Conservation (phyloP, 2,113 vertebrate species). For the Chamaea fasciata region DNA sequence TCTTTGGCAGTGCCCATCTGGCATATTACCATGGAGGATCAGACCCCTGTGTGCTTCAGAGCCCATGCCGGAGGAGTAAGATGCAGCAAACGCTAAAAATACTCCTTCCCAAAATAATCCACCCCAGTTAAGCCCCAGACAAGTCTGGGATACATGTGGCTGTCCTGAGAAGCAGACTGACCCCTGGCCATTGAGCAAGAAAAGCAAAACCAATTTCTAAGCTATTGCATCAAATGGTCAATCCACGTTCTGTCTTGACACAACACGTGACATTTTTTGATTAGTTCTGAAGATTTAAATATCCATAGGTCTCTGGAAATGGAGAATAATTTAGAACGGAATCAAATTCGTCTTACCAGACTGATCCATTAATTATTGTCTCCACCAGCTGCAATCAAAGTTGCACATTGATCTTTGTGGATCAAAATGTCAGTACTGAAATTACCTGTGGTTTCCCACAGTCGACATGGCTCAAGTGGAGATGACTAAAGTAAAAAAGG, state of each 20-base stretch:
- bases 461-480: neutral
- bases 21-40: neutral
- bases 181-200: neutral
- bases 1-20: neutral
- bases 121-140: neutral
- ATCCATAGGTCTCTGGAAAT: neutral
- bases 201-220: neutral
- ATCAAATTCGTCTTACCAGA: neutral
- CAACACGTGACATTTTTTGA: fast-evolving
- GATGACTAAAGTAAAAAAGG: neutral
- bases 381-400: neutral
- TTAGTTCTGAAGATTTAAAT: neutral
- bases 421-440: neutral
- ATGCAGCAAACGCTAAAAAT: neutral
- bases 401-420: neutral
- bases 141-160: neutral
- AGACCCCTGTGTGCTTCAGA: neutral
- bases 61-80: neutral
- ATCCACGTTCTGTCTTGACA: neutral
- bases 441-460: neutral
- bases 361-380: neutral
- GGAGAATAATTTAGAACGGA: neutral
- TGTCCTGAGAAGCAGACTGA: neutral
- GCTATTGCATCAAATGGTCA: neutral
- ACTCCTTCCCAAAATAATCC: constrained; percentile 21